A percentile compares a stretch with the other conserved stretches of the same genome.
These are phyloP conservation scores for Notiomystis cincta DNA, from an alignment of 2,113 vertebrate genomes.

Conservation along the genomic window DNA sequence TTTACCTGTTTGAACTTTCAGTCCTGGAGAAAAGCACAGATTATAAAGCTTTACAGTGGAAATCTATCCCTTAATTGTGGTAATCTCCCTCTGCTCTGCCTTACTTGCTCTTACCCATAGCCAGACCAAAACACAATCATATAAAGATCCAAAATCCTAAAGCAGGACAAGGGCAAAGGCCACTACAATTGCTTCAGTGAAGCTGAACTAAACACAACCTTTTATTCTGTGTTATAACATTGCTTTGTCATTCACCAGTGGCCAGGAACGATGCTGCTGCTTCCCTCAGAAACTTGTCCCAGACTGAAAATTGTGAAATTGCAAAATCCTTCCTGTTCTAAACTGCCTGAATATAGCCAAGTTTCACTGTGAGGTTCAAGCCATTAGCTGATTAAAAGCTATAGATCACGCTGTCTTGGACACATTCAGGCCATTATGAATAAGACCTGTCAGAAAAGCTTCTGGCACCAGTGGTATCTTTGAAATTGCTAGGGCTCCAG, in stretches of 20 bases:
- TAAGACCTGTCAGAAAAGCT: slow-evolving; percentile 64
- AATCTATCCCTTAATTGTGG: not conserved
- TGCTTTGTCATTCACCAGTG: not conserved
- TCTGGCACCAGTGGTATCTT: slow-evolving; percentile 45
- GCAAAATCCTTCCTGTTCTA: slow-evolving; percentile 42
- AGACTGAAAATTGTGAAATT: not conserved
- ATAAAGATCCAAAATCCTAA: not conserved
- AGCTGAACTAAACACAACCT: not conserved
- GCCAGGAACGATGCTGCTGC: not conserved
- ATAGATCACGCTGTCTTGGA: slow-evolving; percentile 61
- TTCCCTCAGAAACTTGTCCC: not conserved
- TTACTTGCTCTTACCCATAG: not conserved
- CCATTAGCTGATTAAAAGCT: slow-evolving; percentile 77
- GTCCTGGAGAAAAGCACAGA: not conserved
- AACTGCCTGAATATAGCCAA: slow-evolving; percentile 20
- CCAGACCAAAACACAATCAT: not conserved
- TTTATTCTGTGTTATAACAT: not conserved
- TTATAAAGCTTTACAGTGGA: not conserved
- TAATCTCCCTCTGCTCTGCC: not conserved
- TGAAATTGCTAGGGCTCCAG: slow-evolving; percentile 65
- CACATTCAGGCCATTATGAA: slow-evolving; percentile 63
- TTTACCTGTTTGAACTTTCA: not conserved
- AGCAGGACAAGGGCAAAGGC: not conserved
- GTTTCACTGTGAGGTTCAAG: slow-evolving; percentile 37
- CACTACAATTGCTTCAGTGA: not conserved